Percentiles rank a stretch among this genome's conserved stretches.
Evolutionary conservation across 2,113 vertebrate species (phyloP).

Genomic region (Cebidichthys violaceus): DNA sequence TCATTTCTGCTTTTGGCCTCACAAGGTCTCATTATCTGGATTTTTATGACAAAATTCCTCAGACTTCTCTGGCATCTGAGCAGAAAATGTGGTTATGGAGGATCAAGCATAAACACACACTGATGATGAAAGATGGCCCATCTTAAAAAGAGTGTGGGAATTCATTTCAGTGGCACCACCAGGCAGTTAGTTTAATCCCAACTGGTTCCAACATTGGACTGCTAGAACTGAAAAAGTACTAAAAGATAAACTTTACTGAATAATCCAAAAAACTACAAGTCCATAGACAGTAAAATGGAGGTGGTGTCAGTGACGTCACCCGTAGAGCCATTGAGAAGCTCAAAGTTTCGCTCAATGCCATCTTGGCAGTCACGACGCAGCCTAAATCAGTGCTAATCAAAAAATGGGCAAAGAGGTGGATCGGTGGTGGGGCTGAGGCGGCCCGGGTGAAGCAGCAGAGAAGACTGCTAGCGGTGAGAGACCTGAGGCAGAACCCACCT

Average conservation of each 20-base stretch:
- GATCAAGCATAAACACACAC: slow-evolving; percentile 25
- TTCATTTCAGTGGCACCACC: slow-evolving; percentile 28
- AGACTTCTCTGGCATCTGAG: slow-evolving; percentile 18
- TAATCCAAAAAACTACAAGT: background rate
- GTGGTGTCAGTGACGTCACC: background rate
- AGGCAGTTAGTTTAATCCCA: slow-evolving; percentile 6
- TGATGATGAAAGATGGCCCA: slow-evolving; percentile 24
- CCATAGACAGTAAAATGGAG: background rate
- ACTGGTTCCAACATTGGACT: background rate
- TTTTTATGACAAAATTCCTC: slow-evolving; percentile 22
- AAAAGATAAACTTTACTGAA: background rate
- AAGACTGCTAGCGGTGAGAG: too few species aligned
- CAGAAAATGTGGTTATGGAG: slow-evolving; percentile 27
- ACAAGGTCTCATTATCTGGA: slow-evolving; percentile 28
- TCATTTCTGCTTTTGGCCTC: slow-evolving; percentile 17
- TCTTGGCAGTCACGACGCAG: too few species aligned
- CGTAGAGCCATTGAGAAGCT: background rate
- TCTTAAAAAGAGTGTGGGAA: slow-evolving; percentile 17
- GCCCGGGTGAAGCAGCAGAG: too few species aligned
- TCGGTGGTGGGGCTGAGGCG: too few species aligned
- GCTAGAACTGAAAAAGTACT: background rate
- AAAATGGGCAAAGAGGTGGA: too few species aligned
- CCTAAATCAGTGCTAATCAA: too few species aligned
- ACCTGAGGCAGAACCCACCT: too few species aligned
- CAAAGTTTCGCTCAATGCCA: background rate